These are phyloP conservation scores for Otis tarda DNA, from an alignment of 2,113 vertebrate species.

Conservation along the genomic window DNA sequence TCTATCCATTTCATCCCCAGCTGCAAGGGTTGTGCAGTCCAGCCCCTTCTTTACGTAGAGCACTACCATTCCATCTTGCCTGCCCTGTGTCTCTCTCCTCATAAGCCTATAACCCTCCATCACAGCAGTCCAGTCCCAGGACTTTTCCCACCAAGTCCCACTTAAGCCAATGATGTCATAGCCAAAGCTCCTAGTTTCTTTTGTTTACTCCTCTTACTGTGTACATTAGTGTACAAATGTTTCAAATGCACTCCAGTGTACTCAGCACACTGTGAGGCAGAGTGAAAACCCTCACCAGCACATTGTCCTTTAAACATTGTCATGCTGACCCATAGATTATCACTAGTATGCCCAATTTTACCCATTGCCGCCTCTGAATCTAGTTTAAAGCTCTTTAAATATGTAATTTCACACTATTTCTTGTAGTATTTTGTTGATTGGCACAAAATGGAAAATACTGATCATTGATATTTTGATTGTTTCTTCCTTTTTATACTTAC, in stretches of 20 bases:
- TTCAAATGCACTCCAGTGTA: neutral
- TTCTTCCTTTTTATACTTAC: neutral
- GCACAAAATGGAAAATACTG: neutral
- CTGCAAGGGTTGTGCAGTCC: neutral
- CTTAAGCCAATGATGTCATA: neutral
- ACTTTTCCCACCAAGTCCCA: neutral
- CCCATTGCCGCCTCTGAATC: neutral
- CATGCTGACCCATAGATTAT: neutral
- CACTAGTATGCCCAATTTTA: neutral
- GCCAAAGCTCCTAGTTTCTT: neutral
- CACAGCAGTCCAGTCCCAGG: neutral
- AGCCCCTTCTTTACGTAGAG: neutral
- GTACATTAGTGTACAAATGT: neutral
- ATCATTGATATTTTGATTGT: neutral
- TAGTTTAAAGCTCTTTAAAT: neutral
- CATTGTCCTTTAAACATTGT: neutral
- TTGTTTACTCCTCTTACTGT: neutral
- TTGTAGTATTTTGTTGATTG: neutral
- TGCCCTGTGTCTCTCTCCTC: neutral
- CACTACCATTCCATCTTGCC: fast-evolving
- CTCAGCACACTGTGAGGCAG: neutral
- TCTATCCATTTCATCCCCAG: neutral
- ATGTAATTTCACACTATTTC: neutral
- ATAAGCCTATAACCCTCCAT: neutral
- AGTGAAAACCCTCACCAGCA: neutral